These are phyloP conservation scores for Oscheius sp. DNA, from an alignment of 2,888 invertebrate genomes.

Conservation along the genomic window DNA sequence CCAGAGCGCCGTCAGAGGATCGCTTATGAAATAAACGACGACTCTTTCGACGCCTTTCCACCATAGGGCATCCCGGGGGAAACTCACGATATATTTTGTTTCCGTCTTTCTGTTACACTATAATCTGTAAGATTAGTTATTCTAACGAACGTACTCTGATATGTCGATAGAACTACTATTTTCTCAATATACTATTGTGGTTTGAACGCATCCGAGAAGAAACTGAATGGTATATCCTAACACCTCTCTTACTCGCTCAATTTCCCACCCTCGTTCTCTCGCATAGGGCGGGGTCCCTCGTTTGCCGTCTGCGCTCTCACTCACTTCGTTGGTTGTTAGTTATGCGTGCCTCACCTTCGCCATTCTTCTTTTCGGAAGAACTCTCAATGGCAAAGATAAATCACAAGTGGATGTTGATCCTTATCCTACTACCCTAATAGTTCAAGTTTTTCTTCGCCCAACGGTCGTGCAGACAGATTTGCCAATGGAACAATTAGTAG, in stretches of 20 bases:
- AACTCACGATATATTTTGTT: neutral
- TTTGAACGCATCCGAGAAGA: too few species aligned
- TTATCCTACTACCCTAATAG: too few species aligned
- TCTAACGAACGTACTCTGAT: too few species aligned
- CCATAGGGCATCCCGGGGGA: neutral
- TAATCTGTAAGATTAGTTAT: too few species aligned
- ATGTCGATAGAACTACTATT: too few species aligned
- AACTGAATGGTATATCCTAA: too few species aligned
- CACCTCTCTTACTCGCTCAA: slow-evolving; percentile 39
- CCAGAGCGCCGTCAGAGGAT: slow-evolving; percentile 34
- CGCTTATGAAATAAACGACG: slow-evolving; percentile 40
- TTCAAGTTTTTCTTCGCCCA: too few species aligned
- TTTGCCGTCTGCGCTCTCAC: slow-evolving; percentile 39
- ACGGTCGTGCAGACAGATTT: too few species aligned
- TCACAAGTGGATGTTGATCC: too few species aligned
- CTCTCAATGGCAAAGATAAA: neutral
- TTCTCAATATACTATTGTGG: too few species aligned
- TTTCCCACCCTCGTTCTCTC: slow-evolving; percentile 44
- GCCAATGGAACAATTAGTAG: too few species aligned
- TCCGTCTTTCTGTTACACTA: neutral
- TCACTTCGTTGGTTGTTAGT: slow-evolving; percentile 32
- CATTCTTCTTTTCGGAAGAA: slow-evolving; percentile 7
- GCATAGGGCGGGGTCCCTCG: slow-evolving; percentile 42
- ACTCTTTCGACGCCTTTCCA: slow-evolving; percentile 31
- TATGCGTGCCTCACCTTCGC: slow-evolving; percentile 36